Conservation (phyloP, 2,797 vertebrate species). For the Hirundo rustica region DNA sequence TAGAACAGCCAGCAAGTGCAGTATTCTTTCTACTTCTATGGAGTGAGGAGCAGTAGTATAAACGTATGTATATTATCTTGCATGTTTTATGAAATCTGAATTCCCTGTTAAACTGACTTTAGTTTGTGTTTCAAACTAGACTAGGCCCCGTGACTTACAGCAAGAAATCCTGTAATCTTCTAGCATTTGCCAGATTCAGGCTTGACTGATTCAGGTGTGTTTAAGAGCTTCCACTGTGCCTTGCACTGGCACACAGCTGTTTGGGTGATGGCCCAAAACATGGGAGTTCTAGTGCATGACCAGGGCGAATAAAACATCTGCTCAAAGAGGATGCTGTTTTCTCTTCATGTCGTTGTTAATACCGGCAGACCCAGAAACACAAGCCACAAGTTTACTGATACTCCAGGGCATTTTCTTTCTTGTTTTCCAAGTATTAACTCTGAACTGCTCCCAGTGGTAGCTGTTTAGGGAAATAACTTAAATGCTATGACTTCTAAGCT, state of each 20-base stretch:
- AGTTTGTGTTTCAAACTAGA: not conserved
- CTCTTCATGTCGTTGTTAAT: not conserved
- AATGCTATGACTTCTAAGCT: not conserved
- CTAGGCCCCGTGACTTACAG: not conserved
- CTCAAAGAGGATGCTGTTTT: not conserved
- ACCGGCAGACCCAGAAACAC: not conserved
- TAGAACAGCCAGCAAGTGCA: not conserved
- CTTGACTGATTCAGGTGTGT: not conserved
- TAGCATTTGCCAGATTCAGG: not conserved
- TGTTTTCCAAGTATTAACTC: not conserved
- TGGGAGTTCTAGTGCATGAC: not conserved
- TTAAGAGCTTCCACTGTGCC: not conserved
- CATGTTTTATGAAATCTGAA: not conserved
- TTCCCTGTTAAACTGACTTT: not conserved
- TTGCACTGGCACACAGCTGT: not conserved
- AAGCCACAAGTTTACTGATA: not conserved
- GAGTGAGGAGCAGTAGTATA: not conserved
- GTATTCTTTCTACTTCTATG: not conserved
- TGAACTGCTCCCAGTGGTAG: not conserved
- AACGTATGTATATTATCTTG: not conserved
- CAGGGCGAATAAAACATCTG: not conserved
- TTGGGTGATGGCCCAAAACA: not conserved
- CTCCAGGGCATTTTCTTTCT: not conserved
- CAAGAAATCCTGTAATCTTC: not conserved
- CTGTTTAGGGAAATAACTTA: not conserved